These are phyloP conservation scores for Heliconius melpomene DNA, from an alignment of 1,140 invertebrate genomes.

Conservation along the genomic window DNA sequence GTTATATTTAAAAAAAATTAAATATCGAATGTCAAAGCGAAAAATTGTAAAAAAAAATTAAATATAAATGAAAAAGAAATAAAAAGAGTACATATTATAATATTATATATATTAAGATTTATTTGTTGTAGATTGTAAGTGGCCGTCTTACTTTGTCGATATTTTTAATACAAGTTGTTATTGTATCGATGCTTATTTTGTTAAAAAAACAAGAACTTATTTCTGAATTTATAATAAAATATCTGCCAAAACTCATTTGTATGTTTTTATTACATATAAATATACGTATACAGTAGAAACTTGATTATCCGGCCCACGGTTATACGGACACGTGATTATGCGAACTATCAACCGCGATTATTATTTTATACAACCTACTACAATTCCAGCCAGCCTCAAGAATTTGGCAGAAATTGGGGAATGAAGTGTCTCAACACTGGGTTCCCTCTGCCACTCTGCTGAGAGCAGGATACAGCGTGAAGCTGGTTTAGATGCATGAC, in stretches of 20 bases:
- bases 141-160: conserved; percentile 50
- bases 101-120: conserved; percentile 44
- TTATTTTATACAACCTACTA: too few species aligned
- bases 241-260: conserved; percentile 37
- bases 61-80: conserved; percentile 39
- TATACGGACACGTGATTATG: too few species aligned
- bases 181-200: conserved; percentile 46
- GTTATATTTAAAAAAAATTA: conserved; percentile 34
- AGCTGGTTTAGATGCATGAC: too few species aligned
- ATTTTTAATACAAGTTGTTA: conserved; percentile 53
- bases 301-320: too few species aligned
- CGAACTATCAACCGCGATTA: too few species aligned
- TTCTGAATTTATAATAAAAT: conserved; percentile 50
- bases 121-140: conserved; percentile 53
- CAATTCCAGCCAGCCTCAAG: too few species aligned
- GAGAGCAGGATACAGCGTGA: too few species aligned
- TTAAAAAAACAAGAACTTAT: conserved; percentile 35
- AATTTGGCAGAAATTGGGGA: too few species aligned
- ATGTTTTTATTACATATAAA: neutral
- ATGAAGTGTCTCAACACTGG: too few species aligned
- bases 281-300: too few species aligned
- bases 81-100: conserved; percentile 41
- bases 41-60: conserved; percentile 47
- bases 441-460: too few species aligned
- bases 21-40: conserved; percentile 38